Evolutionary conservation across 2,888 invertebrate genomes (phyloP), one percentile per base, ranked within the genome.

Genomic region (Eristalinus sepulchralis): DNA sequence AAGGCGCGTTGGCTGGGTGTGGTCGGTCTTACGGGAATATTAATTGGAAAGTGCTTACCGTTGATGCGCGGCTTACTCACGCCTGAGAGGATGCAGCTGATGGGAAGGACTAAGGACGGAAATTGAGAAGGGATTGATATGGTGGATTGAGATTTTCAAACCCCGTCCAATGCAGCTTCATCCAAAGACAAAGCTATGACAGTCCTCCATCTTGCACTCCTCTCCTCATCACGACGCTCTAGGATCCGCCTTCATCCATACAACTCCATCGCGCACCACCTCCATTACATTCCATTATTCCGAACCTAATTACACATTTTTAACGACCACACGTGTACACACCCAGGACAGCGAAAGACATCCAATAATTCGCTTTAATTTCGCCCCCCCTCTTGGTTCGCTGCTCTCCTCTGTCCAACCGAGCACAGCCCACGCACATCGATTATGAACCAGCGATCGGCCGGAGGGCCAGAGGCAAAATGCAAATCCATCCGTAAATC

Each of bases 401-500:
- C 59, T 57, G 64, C 57, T 2, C 8, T 8, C 33, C 47, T 17
- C 57, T 20, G 57, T 72, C 10, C 63, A n/a, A 27, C 27, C 66
- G n/a, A 39, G 60, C 57, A 31, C 67, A 60, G 53, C 66, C 64
- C 85, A 82, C 85, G 83, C 82, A 78, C 85, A 82, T 82, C 82
- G 85, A 78, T 83, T 86, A 78, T 78, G 62, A 86, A 68, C 2
- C 31, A 20, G 0, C 10, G 53, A 63, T n/a, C 63, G 73, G 83
- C 86, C 27, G 27, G 24, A 78, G 86, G 75, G 27, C 27, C 27
- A 5, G 17, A 75, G 71, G 70, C 70, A 83, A 79, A 86, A 86
- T 86, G 86, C 83, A 86, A 86, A 86, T 86, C 79, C 66, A 67
- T 75, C 70, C 71, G 78, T 76, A 83, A 78, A 79, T 82, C 72